phyloP scores from a whole-genome alignment of 2,797 vertebrate genomes.

The Strix occidentalis region DNA sequence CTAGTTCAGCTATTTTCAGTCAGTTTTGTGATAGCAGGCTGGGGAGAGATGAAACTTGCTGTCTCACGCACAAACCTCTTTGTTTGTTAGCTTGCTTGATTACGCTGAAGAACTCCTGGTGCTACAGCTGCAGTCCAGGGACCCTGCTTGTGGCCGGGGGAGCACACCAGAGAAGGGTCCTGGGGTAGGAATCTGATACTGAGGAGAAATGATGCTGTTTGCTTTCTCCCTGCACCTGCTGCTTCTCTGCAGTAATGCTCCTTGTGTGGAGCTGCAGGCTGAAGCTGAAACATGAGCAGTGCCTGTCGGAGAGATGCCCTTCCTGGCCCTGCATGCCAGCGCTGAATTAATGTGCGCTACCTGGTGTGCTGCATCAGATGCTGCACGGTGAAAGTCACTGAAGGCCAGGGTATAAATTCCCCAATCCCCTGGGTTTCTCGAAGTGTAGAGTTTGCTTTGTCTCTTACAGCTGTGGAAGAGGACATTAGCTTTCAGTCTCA shows the following conservation, averaged over 20 bases:
- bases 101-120: background rate
- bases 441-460: background rate
- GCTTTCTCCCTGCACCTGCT: background rate
- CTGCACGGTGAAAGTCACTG: accelerated
- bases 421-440: background rate
- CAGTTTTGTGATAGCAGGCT: background rate
- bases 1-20: background rate
- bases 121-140: background rate
- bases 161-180: background rate
- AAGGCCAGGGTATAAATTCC: background rate
- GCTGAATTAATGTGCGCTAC: background rate
- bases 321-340: background rate
- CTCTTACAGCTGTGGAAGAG: background rate
- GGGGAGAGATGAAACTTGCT: background rate
- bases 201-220: background rate
- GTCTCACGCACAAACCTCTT: background rate
- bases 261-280: background rate
- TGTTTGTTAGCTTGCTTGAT: background rate
- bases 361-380: background rate
- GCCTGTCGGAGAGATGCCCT: background rate
- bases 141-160: background rate
- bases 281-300: background rate
- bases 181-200: background rate
- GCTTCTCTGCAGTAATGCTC: background rate
- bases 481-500: background rate